Conservation (phyloP, 2,113 vertebrate species). For the Dipodomys stephensi region DNA sequence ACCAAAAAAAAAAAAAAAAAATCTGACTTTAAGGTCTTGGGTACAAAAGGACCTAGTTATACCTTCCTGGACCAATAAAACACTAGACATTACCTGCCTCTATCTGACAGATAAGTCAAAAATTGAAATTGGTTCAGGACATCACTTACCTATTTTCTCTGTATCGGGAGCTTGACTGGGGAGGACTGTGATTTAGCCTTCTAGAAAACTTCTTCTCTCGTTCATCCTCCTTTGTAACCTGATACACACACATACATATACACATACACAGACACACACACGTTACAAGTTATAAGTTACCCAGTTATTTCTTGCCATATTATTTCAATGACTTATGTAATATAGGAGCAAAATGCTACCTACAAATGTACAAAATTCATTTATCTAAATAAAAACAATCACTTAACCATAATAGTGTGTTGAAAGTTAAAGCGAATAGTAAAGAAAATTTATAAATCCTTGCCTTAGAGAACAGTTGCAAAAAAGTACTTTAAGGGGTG, state of each 20-base stretch:
- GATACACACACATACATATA: conserved; percentile 44
- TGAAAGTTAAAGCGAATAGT: conserved; percentile 39
- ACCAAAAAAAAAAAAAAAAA: no score
- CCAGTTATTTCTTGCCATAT: background rate
- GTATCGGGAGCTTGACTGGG: conserved; percentile 94
- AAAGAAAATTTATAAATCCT: conserved; percentile 55
- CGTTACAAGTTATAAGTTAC: background rate
- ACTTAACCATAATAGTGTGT: background rate
- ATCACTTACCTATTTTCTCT: conserved; percentile 93
- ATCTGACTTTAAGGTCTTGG: background rate
- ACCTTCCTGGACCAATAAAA: conserved; percentile 40
- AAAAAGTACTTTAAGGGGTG: conserved; percentile 45
- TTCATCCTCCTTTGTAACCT: conserved; percentile 95
- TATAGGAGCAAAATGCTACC: background rate
- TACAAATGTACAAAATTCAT: conserved; percentile 49
- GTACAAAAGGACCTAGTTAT: conserved; percentile 2
- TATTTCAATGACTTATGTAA: conserved; percentile 42
- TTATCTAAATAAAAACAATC: background rate
- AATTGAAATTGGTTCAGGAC: conserved; percentile 7
- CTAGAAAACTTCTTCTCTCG: conserved; percentile 97
- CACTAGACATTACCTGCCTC: background rate
- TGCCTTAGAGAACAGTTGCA: background rate
- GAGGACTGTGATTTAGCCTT: conserved; percentile 95
- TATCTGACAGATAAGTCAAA: conserved; percentile 32
- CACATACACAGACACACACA: conserved; percentile 61